Conservation (phyloP, 2,888 invertebrate genomes). For the Zaprionus bogoriensis region DNA sequence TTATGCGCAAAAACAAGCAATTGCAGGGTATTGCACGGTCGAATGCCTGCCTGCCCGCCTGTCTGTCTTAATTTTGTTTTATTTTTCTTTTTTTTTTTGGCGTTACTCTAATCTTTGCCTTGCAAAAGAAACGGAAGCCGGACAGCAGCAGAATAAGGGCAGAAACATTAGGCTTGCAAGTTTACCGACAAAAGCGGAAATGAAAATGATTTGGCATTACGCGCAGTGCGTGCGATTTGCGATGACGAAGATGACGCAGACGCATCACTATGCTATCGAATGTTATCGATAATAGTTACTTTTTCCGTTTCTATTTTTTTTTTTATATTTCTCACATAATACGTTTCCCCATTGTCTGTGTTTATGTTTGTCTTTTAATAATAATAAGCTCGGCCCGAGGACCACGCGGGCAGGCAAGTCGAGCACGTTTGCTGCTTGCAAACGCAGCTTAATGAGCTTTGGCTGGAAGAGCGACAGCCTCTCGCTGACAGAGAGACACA, state of each 20-base stretch:
- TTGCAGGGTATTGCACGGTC: too few relatives aligned
- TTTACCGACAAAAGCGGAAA: constrained; percentile 43
- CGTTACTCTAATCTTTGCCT: neutral
- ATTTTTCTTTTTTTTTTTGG: too few relatives aligned
- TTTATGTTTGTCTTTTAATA: constrained; percentile 46
- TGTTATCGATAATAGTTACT: constrained; percentile 11
- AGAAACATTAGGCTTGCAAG: constrained; percentile 17
- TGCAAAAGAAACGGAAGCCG: neutral
- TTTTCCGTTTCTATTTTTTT: neutral
- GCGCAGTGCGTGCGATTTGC: neutral
- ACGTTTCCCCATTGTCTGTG: constrained; percentile 44
- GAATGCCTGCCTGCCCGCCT: neutral
- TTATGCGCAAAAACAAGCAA: too few relatives aligned
- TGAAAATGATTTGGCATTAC: constrained; percentile 57
- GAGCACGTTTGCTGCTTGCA: too few relatives aligned
- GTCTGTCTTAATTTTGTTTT: too few relatives aligned
- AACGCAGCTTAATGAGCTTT: too few relatives aligned
- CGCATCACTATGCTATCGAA: neutral
- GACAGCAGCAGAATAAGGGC: neutral
- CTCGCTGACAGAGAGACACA: neutral
- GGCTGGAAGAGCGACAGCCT: neutral
- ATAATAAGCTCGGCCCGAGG: neutral
- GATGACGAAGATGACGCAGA: neutral
- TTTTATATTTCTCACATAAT: constrained; percentile 13
- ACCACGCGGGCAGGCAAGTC: too few relatives aligned